These are phyloP conservation scores for Erithacus rubecula DNA, from an alignment of 2,797 vertebrate genomes.

Conservation along the genomic window DNA sequence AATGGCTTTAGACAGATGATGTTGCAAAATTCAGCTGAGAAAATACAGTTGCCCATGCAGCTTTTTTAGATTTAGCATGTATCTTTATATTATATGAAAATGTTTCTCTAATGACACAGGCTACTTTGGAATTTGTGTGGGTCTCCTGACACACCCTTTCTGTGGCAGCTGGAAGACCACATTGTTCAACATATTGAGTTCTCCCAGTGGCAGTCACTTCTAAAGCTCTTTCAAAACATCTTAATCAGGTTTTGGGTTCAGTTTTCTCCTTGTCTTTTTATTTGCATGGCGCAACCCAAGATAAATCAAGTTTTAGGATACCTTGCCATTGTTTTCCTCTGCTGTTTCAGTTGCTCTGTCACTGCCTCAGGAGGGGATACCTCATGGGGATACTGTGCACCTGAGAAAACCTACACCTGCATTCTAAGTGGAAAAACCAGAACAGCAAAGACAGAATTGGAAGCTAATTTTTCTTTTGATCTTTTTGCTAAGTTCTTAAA, in stretches of 20 bases:
- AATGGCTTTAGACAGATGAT: neutral
- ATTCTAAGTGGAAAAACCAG: neutral
- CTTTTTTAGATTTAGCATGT: neutral
- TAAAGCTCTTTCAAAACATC: neutral
- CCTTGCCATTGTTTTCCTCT: neutral
- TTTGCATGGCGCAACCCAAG: neutral
- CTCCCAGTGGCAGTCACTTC: neutral
- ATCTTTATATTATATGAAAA: neutral
- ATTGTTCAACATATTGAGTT: neutral
- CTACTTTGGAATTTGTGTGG: neutral
- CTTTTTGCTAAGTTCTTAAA: neutral
- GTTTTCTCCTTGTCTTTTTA: neutral
- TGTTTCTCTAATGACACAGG: neutral
- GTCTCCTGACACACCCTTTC: neutral
- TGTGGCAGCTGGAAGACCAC: neutral
- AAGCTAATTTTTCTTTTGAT: neutral
- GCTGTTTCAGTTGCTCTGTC: neutral
- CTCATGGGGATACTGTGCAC: neutral
- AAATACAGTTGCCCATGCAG: neutral
- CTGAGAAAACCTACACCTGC: neutral
- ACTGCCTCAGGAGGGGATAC: neutral
- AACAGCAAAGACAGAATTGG: neutral
- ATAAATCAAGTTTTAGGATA: neutral
- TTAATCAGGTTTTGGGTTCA: neutral
- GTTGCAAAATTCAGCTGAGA: neutral